Percentiles rank a stretch among this genome's conserved stretches.
phyloP scores from a whole-genome alignment of 2,113 vertebrate genomes.

The Eolophus roseicapilla region DNA sequence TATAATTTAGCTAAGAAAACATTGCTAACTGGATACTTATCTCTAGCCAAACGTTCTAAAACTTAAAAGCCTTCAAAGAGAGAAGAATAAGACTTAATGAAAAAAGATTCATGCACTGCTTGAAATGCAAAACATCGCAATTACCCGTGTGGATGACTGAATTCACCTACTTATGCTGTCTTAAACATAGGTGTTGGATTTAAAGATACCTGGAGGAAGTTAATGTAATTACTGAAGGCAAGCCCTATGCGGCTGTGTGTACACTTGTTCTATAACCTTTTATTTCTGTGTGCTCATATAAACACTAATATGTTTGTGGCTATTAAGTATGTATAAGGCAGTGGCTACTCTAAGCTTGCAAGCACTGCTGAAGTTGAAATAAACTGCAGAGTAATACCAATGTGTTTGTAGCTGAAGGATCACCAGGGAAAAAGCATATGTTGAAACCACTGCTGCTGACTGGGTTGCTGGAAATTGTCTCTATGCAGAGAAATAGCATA shows the following conservation, averaged over 20 bases:
- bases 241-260: neutral
- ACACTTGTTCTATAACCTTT: neutral
- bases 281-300: neutral
- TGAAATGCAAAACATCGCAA: neutral
- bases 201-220: neutral
- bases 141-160: neutral
- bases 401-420: neutral
- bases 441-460: neutral
- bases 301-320: neutral
- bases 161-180: neutral
- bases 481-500: neutral
- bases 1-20: slow-evolving; percentile 11
- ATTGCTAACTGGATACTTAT: neutral
- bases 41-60: neutral
- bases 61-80: neutral
- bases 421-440: neutral
- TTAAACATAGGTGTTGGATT: neutral
- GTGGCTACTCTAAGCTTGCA: neutral
- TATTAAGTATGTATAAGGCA: neutral
- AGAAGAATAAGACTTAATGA: neutral
- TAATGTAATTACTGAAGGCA: neutral
- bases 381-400: neutral
- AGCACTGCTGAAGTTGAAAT: neutral
- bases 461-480: neutral
- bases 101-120: neutral